Conservation (phyloP, 2,888 invertebrate species). For the Drosophila setosimentum region DNA sequence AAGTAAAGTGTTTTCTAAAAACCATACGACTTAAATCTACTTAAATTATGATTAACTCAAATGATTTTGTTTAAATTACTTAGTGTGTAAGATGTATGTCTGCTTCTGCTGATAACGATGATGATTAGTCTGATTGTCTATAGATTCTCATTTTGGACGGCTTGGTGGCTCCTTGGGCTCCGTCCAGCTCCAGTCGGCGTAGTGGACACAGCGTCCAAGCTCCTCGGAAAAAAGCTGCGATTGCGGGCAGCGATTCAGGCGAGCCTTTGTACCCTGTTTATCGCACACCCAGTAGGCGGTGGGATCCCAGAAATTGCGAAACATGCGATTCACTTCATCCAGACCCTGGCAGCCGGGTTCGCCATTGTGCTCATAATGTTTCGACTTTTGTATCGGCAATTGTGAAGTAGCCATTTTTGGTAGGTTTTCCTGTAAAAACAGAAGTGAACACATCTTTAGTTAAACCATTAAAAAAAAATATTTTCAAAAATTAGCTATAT, state of each 20-base stretch:
- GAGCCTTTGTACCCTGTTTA: conserved; percentile 69
- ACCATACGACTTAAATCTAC: conserved; percentile 45
- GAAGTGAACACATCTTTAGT: conserved; percentile 7
- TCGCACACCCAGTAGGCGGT: conserved; percentile 83
- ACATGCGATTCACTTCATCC: conserved; percentile 79
- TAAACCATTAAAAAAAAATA: neutral
- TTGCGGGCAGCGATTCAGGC: conserved; percentile 69
- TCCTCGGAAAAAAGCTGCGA: conserved; percentile 78
- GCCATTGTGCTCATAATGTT: conserved; percentile 74
- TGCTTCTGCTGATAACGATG: conserved; percentile 21
- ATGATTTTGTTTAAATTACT: conserved; percentile 18
- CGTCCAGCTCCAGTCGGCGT: conserved; percentile 81
- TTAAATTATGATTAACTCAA: conserved; percentile 9
- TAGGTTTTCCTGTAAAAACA: neutral
- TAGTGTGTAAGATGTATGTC: neutral
- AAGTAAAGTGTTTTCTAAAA: conserved; percentile 70
- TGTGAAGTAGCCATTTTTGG: conserved; percentile 67
- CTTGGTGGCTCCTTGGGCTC: conserved; percentile 82
- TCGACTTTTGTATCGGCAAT: conserved; percentile 69
- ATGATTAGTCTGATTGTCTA: conserved; percentile 4
- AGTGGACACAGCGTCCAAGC: conserved; percentile 75
- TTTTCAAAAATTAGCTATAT: neutral
- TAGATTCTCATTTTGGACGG: conserved; percentile 60
- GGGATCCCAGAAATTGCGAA: conserved; percentile 83
- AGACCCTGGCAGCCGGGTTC: conserved; percentile 81